Conservation (phyloP, 1,140 invertebrate species). For the Drosophila saltans region DNA sequence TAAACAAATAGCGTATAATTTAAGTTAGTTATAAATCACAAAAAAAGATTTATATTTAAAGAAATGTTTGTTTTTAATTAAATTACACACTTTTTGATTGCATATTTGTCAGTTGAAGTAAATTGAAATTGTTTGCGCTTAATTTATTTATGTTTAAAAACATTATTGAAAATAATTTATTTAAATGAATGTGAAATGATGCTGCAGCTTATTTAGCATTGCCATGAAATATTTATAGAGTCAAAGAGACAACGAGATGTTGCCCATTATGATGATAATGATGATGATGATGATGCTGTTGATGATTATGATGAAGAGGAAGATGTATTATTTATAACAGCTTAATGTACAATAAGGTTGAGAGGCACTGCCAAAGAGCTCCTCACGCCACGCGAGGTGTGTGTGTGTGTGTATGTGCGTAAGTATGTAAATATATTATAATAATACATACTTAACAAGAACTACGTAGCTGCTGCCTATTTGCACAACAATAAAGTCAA, state of each 20-base stretch:
- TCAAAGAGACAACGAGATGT: conserved; percentile 22
- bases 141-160: conserved; percentile 52
- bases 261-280: conserved; percentile 26
- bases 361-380: conserved; percentile 53
- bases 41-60: neutral
- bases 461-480: conserved; percentile 55
- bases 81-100: neutral
- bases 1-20: neutral
- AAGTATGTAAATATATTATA: conserved; percentile 69
- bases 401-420: neutral
- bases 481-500: conserved; percentile 78
- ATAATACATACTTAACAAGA: conserved; percentile 73
- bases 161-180: conserved; percentile 68
- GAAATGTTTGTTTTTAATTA: neutral
- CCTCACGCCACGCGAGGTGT: conserved; percentile 4
- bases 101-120: conserved; percentile 19
- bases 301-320: conserved; percentile 7
- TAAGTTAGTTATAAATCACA: neutral
- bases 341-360: conserved; percentile 61
- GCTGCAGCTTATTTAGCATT: conserved; percentile 8
- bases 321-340: conserved; percentile 73
- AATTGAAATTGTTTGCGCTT: conserved; percentile 70
- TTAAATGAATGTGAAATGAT: conserved; percentile 49
- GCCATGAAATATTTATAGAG: conserved; percentile 64
- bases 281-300: too few relatives aligned